These are phyloP conservation scores for Hippolais icterina DNA, from an alignment of 2,113 vertebrate genomes.

Conservation along the genomic window DNA sequence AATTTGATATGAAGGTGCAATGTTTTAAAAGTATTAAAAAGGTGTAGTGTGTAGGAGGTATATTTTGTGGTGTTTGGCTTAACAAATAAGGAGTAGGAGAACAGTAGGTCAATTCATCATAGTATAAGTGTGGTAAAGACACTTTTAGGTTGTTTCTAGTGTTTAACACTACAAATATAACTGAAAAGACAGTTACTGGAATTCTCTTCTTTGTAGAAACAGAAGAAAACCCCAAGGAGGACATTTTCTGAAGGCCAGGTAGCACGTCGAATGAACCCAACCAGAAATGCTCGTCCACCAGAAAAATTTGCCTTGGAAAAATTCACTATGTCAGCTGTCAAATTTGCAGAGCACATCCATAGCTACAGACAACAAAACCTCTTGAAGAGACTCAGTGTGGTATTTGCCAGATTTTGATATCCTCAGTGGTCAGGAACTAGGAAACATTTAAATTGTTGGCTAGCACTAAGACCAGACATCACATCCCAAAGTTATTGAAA, in stretches of 20 bases:
- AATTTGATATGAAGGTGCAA: not conserved
- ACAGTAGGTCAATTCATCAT: not conserved
- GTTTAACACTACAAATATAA: not conserved
- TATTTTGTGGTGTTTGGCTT: not conserved
- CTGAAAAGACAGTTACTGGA: not conserved
- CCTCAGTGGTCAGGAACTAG: not conserved
- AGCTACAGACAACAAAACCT: slow-evolving; percentile 69
- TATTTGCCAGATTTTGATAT: slow-evolving; percentile 40
- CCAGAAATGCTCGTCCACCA: slow-evolving; percentile 89
- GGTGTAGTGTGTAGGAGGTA: not conserved
- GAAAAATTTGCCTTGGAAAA: slow-evolving; percentile 92
- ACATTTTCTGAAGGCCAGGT: slow-evolving; percentile 77
- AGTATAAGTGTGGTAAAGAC: not conserved
- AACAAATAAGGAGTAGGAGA: not conserved
- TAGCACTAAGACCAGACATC: not conserved
- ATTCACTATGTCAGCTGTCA: slow-evolving; percentile 65
- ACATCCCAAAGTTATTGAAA: not conserved
- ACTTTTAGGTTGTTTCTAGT: not conserved
- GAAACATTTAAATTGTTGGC: not conserved
- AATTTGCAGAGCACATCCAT: slow-evolving; percentile 71
- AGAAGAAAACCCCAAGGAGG: slow-evolving; percentile 72
- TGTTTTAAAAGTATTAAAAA: not conserved
- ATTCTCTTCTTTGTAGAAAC: slow-evolving; percentile 70
- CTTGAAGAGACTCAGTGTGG: slow-evolving; percentile 81
- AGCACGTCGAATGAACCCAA: slow-evolving; percentile 84